Base-by-base conservation (phyloP, 2,113 vertebrate species). In the Phylloscopus whistleri region DNA sequence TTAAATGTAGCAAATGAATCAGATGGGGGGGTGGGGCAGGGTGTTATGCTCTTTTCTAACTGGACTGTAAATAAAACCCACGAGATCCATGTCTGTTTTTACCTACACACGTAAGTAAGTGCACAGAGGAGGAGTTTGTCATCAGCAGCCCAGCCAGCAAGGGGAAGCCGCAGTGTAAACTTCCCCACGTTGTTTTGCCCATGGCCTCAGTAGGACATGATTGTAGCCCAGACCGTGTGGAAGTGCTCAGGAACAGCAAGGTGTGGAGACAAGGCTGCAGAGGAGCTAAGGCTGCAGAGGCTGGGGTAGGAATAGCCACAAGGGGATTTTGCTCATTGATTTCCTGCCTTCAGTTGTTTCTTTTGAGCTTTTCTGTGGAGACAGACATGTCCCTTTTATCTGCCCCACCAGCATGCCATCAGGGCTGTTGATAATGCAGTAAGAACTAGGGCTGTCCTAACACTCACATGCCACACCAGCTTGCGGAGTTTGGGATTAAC, bases 61-160 rank as follows among this genome's bases (percentile, higher is more conserved):
- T 43, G 59, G 39, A 73, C 81, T 85, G 62, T 91, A 91, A 95
- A 94, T 96, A 95, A 95, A 96, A 74, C 17, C 55, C 39, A 46
- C 8, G 13, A 35, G 49, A 74, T 52, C 52, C n/a, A 2, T 21
- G n/a, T 41, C 10, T 67, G 56, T 53, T 82, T 63, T 80, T 67
- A 62, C 63, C 46, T 80, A 41, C 53, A 13, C 20, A 5, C 7
- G 2, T 43, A 62, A 81, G 46, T 37, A 27, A 68, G 64, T 0
- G 0, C 49, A 33, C 43, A 76, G 59, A 85, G 64, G 46, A 86
- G 90, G 52, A 12, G 26, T 37, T 90, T 80, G 64, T 85, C 73
- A 44, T 64, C 18, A 0, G 59, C 31, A 49, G 30, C 83, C 73
- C 35, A 16, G 39, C 30, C 64, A 74, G 30, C 0, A 0, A 72